phyloP scores from a whole-genome alignment of 37 sponge, comb jelly and placozoan species.

The Chondrilla cf. caribensis region DNA sequence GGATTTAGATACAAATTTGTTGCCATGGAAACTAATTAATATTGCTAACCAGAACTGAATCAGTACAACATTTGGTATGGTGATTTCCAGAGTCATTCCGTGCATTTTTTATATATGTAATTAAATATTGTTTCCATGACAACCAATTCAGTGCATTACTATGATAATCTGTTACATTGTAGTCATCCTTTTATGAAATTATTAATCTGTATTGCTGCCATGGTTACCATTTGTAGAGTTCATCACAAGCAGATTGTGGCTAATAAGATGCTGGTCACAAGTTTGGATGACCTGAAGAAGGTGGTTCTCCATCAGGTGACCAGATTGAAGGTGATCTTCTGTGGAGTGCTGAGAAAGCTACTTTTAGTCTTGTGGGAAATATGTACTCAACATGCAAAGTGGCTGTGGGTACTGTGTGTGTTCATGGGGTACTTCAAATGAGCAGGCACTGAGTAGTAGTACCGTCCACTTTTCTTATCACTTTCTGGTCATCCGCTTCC shows the following conservation, averaged over 20 bases:
- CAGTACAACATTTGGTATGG: not conserved
- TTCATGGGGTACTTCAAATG: not conserved
- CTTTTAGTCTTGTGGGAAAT: not conserved
- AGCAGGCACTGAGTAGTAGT: no score
- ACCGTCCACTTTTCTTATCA: no score
- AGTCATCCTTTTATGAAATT: no score
- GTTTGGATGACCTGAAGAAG: slow-evolving; percentile 57
- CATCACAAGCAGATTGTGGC: slow-evolving; percentile 87
- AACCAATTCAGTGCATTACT: no score
- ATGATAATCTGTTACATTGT: no score
- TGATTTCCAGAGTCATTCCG: no score
- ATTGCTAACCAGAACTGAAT: not conserved
- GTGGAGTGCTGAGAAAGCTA: not conserved
- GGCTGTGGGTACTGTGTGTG: not conserved
- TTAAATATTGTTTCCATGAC: no score
- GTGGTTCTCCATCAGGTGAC: slow-evolving; percentile 29
- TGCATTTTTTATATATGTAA: no score
- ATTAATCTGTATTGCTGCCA: no score
- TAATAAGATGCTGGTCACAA: slow-evolving; percentile 46
- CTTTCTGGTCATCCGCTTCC: no score
- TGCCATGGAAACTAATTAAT: not conserved
- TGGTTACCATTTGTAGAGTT: slow-evolving; percentile 30
- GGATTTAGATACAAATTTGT: no score
- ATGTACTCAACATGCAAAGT: not conserved
- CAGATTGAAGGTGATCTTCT: slow-evolving; percentile 43